Evolutionary conservation across 2,888 invertebrate genomes (phyloP).

Genomic region (Drosophila stalkeri): DNA sequence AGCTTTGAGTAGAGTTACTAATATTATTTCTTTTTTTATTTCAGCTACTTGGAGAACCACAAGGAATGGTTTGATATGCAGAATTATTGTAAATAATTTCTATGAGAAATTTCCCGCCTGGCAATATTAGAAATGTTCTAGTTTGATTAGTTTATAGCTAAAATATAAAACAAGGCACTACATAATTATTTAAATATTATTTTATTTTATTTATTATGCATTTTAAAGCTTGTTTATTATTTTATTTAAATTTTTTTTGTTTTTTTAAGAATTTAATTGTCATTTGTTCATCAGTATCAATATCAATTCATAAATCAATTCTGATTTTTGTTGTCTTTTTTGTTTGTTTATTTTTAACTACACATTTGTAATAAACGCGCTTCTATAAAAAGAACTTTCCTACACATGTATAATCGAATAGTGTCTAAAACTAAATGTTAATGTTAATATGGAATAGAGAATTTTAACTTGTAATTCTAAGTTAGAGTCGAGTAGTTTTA

Average conservation of each 20-base stretch:
- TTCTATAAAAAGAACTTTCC: slow-evolving; percentile 63
- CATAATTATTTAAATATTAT: slow-evolving; percentile 20
- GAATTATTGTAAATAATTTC: slow-evolving; percentile 86
- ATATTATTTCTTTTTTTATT: slow-evolving; percentile 60
- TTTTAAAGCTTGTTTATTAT: slow-evolving; percentile 70
- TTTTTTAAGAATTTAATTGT: slow-evolving; percentile 60
- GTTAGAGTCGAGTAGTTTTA: slow-evolving; percentile 68
- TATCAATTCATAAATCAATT: slow-evolving; percentile 43
- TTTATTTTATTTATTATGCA: slow-evolving; percentile 70
- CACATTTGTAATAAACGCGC: slow-evolving; percentile 63
- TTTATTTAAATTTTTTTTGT: slow-evolving; percentile 37
- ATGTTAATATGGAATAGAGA: slow-evolving; percentile 69
- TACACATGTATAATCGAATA: slow-evolving; percentile 79
- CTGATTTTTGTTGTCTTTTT: slow-evolving; percentile 47
- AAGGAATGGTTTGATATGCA: slow-evolving; percentile 93
- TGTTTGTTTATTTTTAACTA: slow-evolving; percentile 48
- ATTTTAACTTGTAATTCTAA: slow-evolving; percentile 49
- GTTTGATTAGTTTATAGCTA: neutral
- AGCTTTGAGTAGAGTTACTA: neutral
- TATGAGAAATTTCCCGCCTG: neutral
- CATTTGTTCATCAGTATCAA: slow-evolving; percentile 59
- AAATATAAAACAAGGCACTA: neutral
- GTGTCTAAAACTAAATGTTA: slow-evolving; percentile 68
- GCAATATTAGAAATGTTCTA: neutral
- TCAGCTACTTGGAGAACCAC: slow-evolving; percentile 91